Base-by-base conservation (phyloP, 2,797 vertebrate species). In the Chaunax sp. region DNA sequence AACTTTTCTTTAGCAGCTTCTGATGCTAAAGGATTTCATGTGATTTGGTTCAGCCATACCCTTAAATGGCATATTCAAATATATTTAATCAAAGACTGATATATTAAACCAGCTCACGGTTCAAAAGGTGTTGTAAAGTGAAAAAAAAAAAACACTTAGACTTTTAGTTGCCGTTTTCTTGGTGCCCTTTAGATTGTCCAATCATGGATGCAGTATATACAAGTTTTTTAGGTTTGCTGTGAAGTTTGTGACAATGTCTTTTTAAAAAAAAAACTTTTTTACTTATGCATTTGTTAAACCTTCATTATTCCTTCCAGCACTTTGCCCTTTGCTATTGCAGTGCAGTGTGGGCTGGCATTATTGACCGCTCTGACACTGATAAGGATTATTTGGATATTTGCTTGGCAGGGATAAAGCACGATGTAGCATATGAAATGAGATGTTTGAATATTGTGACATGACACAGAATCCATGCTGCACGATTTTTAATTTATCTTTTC, bases 21-120 rank as follows among this genome's bases (percentile, higher is more conserved):
- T 47, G 20, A 33, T n/a, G 1, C 4, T 10, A 7, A 33, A 35
- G 11, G 4, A 8, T n/a, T 26, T 46, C 3, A 52, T 12, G 6
- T 30, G 19, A 38, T 62, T 28, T 40, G 20, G 28, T 50, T 28
- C 1, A 47, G 6, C 5, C 5, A 14, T 4, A 18, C 15, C 20
- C 25, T 52, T 44, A 53, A 25, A n/a, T 28, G 1, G 30, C 5
- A 41, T 14, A n/a, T 54, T 54, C 0, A 25, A 20, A 25, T 4
- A 0, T 45, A 3, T 45, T 45, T 18, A 4, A 16, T 30, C 8
- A n/a, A 28, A 57, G 23, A 56, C 10, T 16, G 1, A n/a, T 7
- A 25, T 0, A 26, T 25, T n/a, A 2, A 51, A 30, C 3, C 18
- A 4, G 8, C 19, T 60, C 0, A 35, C 4, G 4, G 25, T 22